These are phyloP conservation scores for Macquaria ambigua DNA, from an alignment of 2,113 vertebrate genomes.

Conservation along the genomic window DNA sequence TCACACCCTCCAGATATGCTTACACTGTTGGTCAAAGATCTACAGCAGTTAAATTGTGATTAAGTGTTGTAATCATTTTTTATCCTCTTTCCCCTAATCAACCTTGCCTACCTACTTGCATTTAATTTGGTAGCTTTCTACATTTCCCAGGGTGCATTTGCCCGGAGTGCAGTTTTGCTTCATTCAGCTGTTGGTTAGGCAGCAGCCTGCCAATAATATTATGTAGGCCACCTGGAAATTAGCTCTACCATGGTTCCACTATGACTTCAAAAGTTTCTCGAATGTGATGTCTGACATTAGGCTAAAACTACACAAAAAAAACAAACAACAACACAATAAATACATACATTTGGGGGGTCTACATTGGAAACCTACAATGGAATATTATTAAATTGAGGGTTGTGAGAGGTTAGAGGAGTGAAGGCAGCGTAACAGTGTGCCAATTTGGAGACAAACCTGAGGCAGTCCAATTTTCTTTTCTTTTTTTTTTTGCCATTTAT, in stretches of 20 bases:
- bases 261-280: conserved; percentile 18
- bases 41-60: conserved; percentile 34
- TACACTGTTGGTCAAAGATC: conserved; percentile 15
- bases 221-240: conserved; percentile 66
- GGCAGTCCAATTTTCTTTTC: background rate
- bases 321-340: background rate
- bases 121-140: conserved; percentile 49
- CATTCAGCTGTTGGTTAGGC: conserved; percentile 26
- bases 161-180: conserved; percentile 23
- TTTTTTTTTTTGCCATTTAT: background rate
- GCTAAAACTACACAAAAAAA: background rate
- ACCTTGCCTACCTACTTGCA: conserved; percentile 14
- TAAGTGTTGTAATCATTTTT: conserved; percentile 40
- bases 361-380: background rate
- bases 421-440: no score
- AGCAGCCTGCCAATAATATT: conserved; percentile 51
- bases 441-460: background rate
- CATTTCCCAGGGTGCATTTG: conserved; percentile 44
- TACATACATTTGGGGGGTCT: background rate
- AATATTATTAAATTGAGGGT: background rate
- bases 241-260: conserved; percentile 24
- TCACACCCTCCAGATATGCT: conserved; percentile 4
- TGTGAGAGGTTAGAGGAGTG: background rate
- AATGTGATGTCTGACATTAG: conserved; percentile 15
- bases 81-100: conserved; percentile 14